phyloP scores from a whole-genome alignment of 2,888 invertebrate genomes.

The Pelosia muscerda region DNA sequence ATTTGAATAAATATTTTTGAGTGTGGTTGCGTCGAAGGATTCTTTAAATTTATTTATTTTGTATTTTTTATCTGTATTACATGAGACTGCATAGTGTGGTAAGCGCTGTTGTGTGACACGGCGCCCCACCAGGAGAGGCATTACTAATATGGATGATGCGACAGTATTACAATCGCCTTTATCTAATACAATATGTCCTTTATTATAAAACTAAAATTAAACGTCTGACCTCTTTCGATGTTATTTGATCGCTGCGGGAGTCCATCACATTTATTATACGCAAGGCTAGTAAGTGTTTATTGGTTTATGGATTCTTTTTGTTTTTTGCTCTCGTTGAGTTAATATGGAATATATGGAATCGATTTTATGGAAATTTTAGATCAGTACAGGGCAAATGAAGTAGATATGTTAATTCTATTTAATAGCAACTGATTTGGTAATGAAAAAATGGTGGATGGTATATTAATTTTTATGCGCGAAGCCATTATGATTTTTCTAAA shows the following conservation, averaged over 20 bases:
- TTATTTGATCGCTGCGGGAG: constrained; percentile 81
- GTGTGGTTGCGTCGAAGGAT: constrained; percentile 66
- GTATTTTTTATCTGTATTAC: constrained; percentile 61
- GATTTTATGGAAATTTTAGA: constrained; percentile 64
- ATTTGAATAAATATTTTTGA: constrained; percentile 86
- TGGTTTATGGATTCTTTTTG: constrained; percentile 72
- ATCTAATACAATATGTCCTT: constrained; percentile 84
- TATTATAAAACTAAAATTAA: constrained; percentile 83
- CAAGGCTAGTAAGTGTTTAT: constrained; percentile 75
- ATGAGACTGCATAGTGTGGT: constrained; percentile 50
- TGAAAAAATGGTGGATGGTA: too few relatives aligned
- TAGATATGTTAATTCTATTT: constrained; percentile 28
- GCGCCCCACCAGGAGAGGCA: constrained; percentile 78
- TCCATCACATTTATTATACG: constrained; percentile 74
- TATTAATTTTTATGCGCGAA: too few relatives aligned
- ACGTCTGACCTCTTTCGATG: constrained; percentile 78
- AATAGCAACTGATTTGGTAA: not conserved
- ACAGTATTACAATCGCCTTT: constrained; percentile 84
- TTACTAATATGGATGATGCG: constrained; percentile 82
- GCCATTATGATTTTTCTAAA: too few relatives aligned
- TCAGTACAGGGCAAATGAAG: constrained; percentile 44
- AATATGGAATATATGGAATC: constrained; percentile 69
- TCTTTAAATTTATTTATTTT: constrained; percentile 77
- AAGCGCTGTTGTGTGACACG: constrained; percentile 57
- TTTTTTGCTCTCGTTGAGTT: constrained; percentile 62